Evolutionary conservation across 2,888 invertebrate species (phyloP).

Genomic region (Dioctria rufipes): DNA sequence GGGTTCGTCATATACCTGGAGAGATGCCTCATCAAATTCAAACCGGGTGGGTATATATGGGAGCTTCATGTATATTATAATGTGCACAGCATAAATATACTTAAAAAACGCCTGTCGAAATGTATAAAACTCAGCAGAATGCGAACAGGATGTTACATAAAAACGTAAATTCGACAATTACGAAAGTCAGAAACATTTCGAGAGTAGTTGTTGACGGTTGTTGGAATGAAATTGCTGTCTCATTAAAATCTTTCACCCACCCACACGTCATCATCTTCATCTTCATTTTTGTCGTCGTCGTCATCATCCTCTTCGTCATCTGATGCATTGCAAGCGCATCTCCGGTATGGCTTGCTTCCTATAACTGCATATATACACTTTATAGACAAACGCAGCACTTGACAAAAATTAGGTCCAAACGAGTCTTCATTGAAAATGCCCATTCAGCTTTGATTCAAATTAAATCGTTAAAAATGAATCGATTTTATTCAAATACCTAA

Average conservation of each 20-base stretch:
- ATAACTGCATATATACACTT: background rate
- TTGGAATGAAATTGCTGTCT: conserved; percentile 29
- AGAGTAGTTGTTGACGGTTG: conserved; percentile 21
- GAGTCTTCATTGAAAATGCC: background rate
- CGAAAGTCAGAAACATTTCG: background rate
- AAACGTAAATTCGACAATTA: conserved; percentile 43
- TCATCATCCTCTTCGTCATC: no score
- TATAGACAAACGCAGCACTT: background rate
- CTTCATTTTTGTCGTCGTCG: background rate
- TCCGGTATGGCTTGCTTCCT: conserved; percentile 7
- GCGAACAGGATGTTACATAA: conserved; percentile 24
- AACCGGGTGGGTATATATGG: background rate
- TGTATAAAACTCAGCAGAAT: background rate
- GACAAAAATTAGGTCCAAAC: background rate
- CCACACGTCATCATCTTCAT: conserved; percentile 20
- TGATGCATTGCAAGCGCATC: background rate
- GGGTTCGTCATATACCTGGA: background rate
- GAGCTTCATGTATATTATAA: conserved; percentile 7
- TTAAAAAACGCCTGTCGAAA: conserved; percentile 30
- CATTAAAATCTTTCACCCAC: conserved; percentile 43
- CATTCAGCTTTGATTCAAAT: background rate
- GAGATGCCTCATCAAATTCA: conserved; percentile 14
- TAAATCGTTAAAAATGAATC: conserved; percentile 44
- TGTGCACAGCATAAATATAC: conserved; percentile 23
- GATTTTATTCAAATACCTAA: conserved; percentile 15